Base-by-base conservation (phyloP, 2,888 invertebrate species). In the Perizoma flavofasciatum region DNA sequence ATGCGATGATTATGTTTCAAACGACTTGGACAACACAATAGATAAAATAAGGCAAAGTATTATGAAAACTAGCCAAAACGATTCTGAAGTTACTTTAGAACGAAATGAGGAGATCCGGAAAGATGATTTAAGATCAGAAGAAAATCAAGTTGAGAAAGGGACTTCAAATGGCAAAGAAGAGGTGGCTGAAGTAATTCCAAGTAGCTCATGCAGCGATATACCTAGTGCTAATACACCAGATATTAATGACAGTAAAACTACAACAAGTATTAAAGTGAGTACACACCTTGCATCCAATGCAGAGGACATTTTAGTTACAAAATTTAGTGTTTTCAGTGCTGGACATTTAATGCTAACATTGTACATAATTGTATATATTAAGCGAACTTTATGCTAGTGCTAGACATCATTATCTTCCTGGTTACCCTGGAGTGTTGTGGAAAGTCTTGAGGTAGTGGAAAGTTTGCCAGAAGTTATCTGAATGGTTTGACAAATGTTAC, bases 1-100 rank as follows among this genome's bases (percentile, higher is more conserved):
- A 80, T 96, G 96, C 90, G 96, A 96, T 85, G 96, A 96, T 73
- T 96, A 95, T 91, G 94, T 96, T 54, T 94, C 94, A 70, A 96
- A 96, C 85, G 96, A 96, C 79, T 93, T 94, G 44, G 89, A 93
- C 68, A 85, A 91, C 68, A 85, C 83, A 67, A 91, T 95, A 78
- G 92, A 93, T 73, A 93, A 93, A 82, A 86, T 95, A 75, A 92
- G 95, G 46, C 92, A 92, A 79, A 82, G 82, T 77, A 81, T 93
- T 70, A 92, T 85, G 74, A 74, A 79, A 72, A 70, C 68, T 66
- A 79, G 74, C 47, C 77, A 72, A 65, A 73, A 77, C 57, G 75
- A 73, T 55, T 66, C 70, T 57, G 78, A 77, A 61, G 72, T 66
- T 53, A 78, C 76, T 54, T 68, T 73, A 62, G 82, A 79, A 55